Conservation (phyloP, 2,888 invertebrate species). For the Chironomus riparius region DNA sequence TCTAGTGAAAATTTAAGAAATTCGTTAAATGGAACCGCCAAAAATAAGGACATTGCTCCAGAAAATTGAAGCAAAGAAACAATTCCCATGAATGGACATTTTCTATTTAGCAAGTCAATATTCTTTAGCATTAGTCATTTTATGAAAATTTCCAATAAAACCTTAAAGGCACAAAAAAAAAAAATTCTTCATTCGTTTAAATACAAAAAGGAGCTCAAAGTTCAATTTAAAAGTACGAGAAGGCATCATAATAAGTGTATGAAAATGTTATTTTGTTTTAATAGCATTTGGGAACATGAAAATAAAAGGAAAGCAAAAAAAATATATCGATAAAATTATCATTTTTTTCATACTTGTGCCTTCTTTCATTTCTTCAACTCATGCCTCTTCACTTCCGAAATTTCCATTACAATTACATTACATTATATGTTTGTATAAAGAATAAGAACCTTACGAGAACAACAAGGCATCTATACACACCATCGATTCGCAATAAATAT, state of each 20-base stretch:
- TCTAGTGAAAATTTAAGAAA: too few relatives aligned
- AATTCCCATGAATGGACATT: too few relatives aligned
- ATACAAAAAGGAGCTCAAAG: too few relatives aligned
- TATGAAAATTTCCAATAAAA: not conserved
- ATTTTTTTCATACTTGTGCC: not conserved
- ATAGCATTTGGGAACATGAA: not conserved
- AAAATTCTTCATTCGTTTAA: too few relatives aligned
- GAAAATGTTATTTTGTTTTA: conserved; percentile 1
- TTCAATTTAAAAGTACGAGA: too few relatives aligned
- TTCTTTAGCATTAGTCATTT: not conserved
- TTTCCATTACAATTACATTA: not conserved
- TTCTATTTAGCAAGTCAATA: too few relatives aligned
- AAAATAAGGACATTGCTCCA: too few relatives aligned
- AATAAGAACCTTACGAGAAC: not conserved
- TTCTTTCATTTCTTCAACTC: not conserved
- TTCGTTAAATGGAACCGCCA: too few relatives aligned
- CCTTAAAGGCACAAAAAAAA: too few relatives aligned
- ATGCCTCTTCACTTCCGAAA: not conserved
- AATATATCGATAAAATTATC: conserved; percentile 1
- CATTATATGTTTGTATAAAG: not conserved
- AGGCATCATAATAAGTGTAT: too few relatives aligned
- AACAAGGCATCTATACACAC: not conserved
- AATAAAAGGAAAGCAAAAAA: not conserved
- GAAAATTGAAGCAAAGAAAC: too few relatives aligned
- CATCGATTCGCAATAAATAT: conserved; percentile 10